These are phyloP conservation scores for Alloplasta piceator DNA, from an alignment of 2,888 invertebrate species.

Conservation along the genomic window DNA sequence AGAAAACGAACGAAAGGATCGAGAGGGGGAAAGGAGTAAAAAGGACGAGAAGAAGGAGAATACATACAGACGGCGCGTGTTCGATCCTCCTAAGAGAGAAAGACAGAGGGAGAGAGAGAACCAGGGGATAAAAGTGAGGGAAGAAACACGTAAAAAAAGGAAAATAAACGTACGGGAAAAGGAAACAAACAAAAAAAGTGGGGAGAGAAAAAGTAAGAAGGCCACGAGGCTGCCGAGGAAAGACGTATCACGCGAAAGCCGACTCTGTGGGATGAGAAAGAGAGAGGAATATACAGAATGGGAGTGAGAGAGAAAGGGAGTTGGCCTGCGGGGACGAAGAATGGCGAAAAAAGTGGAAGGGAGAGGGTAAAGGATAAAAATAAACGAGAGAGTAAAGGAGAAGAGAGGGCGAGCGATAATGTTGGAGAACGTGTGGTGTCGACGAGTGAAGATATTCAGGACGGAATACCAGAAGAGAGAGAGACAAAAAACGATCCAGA, in stretches of 20 bases:
- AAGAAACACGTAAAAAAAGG: constrained; percentile 9
- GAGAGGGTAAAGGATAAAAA: constrained; percentile 23
- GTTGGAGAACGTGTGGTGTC: constrained; percentile 60
- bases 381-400: constrained; percentile 41
- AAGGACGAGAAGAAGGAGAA: constrained; percentile 33
- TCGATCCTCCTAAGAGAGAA: constrained; percentile 11
- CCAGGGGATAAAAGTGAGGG: constrained; percentile 21
- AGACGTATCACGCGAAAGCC: constrained; percentile 57
- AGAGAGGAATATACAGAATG: not conserved
- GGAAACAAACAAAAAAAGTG: constrained; percentile 3
- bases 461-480: constrained; percentile 48
- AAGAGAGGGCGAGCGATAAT: constrained; percentile 56
- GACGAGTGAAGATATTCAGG: constrained; percentile 61
- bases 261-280: constrained; percentile 24
- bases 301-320: constrained; percentile 11
- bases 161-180: constrained; percentile 11
- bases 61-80: constrained; percentile 55
- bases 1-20: constrained; percentile 36
- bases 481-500: constrained; percentile 20
- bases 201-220: constrained; percentile 13
- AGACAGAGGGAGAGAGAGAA: constrained; percentile 3
- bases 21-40: constrained; percentile 2
- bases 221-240: constrained; percentile 54
- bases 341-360: constrained; percentile 1
- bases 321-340: constrained; percentile 12